Evolutionary conservation across 2,797 vertebrate species (phyloP).

Genomic region (Acomys russatus): DNA sequence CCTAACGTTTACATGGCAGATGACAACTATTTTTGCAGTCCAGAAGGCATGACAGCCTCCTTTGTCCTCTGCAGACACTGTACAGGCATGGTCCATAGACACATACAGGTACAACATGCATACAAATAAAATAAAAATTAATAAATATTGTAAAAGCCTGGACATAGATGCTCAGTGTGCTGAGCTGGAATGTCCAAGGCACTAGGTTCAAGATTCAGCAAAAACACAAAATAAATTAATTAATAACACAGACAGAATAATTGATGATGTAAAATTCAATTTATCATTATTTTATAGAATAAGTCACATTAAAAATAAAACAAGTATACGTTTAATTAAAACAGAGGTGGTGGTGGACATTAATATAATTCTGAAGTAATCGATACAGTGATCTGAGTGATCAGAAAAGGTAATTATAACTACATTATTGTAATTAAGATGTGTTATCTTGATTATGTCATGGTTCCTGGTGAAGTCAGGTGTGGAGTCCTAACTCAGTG

Average conservation of each 20-base stretch:
- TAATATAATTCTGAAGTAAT: neutral
- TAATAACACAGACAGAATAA: neutral
- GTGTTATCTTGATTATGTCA: neutral
- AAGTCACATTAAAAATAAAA: neutral
- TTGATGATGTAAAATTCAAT: neutral
- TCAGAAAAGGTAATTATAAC: neutral
- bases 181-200: neutral
- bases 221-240: neutral
- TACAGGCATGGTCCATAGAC: neutral
- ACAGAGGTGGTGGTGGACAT: neutral
- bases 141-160: neutral
- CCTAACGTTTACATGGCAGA: too few relatives aligned
- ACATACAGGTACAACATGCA: too few relatives aligned
- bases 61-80: neutral
- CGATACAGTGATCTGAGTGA: neutral
- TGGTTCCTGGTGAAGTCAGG: neutral
- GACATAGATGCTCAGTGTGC: neutral
- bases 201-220: too few relatives aligned
- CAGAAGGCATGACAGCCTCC: neutral
- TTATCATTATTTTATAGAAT: neutral
- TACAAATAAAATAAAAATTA: too few relatives aligned
- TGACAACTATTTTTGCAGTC: too few relatives aligned
- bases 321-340: neutral
- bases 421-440: neutral
- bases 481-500: neutral